Base-by-base conservation (phyloP, 2,888 invertebrate species). In the Zonitis immaculata region DNA sequence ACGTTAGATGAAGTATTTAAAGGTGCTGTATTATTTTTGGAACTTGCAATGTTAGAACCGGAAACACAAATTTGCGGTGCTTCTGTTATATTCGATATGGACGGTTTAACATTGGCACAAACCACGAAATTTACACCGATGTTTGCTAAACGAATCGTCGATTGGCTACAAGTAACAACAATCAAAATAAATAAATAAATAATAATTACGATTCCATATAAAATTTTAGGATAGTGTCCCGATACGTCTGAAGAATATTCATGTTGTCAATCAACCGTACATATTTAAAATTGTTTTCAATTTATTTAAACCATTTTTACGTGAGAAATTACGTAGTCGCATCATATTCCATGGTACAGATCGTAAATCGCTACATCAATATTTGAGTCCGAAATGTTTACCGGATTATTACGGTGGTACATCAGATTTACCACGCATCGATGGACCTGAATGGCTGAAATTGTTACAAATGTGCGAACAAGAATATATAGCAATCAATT, bases 241-340 rank as follows among this genome's bases (percentile, higher is more conserved):
- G 0, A 78, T 90, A 42, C 82, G 95, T 59, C 79, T 95, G 52
- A 95, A 94, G 76, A 91, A 88, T 20, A 82, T 95, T 42, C 94
- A 94, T 75, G 85, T 94, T 47, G 80, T 95, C 39, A 93, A 95
- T 76, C 94, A 95, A 74, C 93, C 95, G 0, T 87, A 86, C 71
- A 82, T 94, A 59, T 95, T 95, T 78, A 92, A 93, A 72, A 85
- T 92, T 78, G 88, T 95, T 28, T 94, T 93, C 75, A 85, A 88
- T 26, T 78, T 95, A 22, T 89, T 95, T 78, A 92, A 92, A 73
- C 95, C 93, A 2, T 92, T 95, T 79, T 79, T 95, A 49, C 84
- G 87, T 57, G 91, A 93, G 68, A 95, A 95, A 74, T 78, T 94
- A 30, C 85, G 88, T 54, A 84, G 80, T 43, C 82, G 95, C 66